phyloP scores from a whole-genome alignment of 2,888 invertebrate genomes.

The Iphiclides podalirius region DNA sequence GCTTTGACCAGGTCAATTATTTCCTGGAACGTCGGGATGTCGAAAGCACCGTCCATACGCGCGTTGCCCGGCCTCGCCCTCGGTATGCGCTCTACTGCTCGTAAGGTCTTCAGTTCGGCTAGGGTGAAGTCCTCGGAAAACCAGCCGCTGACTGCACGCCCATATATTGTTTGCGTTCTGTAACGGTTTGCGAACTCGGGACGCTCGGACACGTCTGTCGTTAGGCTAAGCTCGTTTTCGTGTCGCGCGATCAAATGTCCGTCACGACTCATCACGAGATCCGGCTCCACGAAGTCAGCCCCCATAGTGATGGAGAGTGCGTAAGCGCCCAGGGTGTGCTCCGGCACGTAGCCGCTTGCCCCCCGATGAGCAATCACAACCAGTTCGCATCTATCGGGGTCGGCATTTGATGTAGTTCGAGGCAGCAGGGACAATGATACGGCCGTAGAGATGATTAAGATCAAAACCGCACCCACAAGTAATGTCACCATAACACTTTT shows the following conservation, averaged over 20 bases:
- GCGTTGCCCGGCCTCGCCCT: slow-evolving; percentile 58
- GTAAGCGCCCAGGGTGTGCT: slow-evolving; percentile 68
- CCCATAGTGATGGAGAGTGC: slow-evolving; percentile 68
- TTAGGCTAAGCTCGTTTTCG: slow-evolving; percentile 61
- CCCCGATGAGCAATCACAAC: slow-evolving; percentile 67
- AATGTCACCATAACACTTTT: neutral
- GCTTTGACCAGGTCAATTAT: slow-evolving; percentile 64
- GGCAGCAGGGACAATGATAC: slow-evolving; percentile 27
- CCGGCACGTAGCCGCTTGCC: slow-evolving; percentile 67
- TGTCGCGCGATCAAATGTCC: slow-evolving; percentile 64
- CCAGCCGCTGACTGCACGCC: slow-evolving; percentile 53
- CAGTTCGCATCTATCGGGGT: slow-evolving; percentile 49
- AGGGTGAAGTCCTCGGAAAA: slow-evolving; percentile 71
- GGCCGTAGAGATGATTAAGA: slow-evolving; percentile 23
- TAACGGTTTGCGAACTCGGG: slow-evolving; percentile 58
- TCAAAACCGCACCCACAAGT: neutral
- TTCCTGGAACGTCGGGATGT: slow-evolving; percentile 65
- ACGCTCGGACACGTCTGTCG: slow-evolving; percentile 55
- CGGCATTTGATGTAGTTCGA: neutral
- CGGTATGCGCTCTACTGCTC: slow-evolving; percentile 63
- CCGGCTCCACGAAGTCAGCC: slow-evolving; percentile 67
- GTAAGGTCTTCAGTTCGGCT: slow-evolving; percentile 60
- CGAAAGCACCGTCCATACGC: slow-evolving; percentile 54
- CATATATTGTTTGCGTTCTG: slow-evolving; percentile 56
- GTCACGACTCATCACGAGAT: slow-evolving; percentile 64